Conservation (phyloP, 2,888 invertebrate genomes). For the Oscheius sp. region DNA sequence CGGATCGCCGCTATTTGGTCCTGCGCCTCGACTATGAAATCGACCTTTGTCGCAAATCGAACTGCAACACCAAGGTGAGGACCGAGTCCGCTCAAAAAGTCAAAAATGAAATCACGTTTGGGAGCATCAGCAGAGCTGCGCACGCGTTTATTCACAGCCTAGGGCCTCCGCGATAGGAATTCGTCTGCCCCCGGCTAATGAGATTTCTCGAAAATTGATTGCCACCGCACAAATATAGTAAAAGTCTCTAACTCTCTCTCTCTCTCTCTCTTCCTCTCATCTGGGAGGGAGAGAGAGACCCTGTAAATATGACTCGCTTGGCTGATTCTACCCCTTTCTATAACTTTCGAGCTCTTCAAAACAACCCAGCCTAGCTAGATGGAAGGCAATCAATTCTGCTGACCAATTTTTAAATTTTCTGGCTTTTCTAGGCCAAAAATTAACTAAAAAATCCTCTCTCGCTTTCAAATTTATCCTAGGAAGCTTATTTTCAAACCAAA, state of each 20-base stretch:
- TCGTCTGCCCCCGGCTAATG: slow-evolving; percentile 16
- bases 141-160: slow-evolving; percentile 14
- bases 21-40: slow-evolving; percentile 44
- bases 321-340: too few species aligned
- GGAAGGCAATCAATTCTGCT: too few species aligned
- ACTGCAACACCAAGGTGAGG: slow-evolving; percentile 46
- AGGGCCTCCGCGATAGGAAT: slow-evolving; percentile 9
- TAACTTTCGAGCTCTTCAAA: too few species aligned
- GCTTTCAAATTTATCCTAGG: too few species aligned
- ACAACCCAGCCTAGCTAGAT: too few species aligned
- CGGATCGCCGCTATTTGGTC: slow-evolving; percentile 33
- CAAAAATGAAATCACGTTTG: slow-evolving; percentile 23
- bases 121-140: too few species aligned
- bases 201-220: slow-evolving; percentile 10
- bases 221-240: not conserved
- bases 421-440: too few species aligned
- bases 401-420: too few species aligned
- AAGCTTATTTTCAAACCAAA: too few species aligned
- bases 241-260: not conserved
- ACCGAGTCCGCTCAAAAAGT: not conserved
- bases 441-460: too few species aligned
- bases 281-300: too few species aligned
- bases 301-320: too few species aligned
- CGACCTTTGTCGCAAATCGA: slow-evolving; percentile 40
- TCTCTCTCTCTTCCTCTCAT: not conserved